These are phyloP conservation scores for Lepetodrilus schrolli DNA, from an alignment of 2,888 invertebrate genomes.

Conservation along the genomic window DNA sequence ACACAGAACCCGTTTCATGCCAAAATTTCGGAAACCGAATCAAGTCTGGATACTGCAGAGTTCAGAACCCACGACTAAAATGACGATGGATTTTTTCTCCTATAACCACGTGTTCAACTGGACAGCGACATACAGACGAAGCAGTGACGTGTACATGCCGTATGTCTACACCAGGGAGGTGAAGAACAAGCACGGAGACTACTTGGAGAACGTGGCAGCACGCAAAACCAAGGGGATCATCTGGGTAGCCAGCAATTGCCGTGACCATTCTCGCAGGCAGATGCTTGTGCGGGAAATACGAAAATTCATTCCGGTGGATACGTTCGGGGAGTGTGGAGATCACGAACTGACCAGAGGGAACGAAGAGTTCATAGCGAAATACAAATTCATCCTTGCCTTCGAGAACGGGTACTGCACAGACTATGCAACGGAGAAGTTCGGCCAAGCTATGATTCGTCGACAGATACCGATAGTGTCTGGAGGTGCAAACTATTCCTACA, in stretches of 20 bases:
- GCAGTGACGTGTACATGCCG: conserved; percentile 30
- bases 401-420: conserved; percentile 46
- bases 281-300: conserved; percentile 23
- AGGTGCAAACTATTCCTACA: conserved; percentile 33
- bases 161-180: not conserved
- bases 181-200: no score
- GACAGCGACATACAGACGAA: conserved; percentile 31
- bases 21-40: not conserved
- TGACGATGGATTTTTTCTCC: not conserved
- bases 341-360: not conserved
- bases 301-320: conserved; percentile 34
- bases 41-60: conserved; percentile 37
- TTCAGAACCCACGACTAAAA: conserved; percentile 30
- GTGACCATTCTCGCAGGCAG: conserved; percentile 24
- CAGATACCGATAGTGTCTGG: conserved; percentile 46
- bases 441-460: conserved; percentile 1
- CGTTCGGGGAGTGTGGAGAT: conserved; percentile 32
- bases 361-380: conserved; percentile 14
- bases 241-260: conserved; percentile 27
- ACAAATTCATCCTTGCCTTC: conserved; percentile 45
- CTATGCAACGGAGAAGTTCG: conserved; percentile 45
- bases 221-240: not conserved
- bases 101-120: conserved; percentile 34
- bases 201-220: not conserved
- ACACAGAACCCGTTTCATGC: not conserved